Evolutionary conservation across 1,140 invertebrate genomes (phyloP), one percentile per base, ranked within the genome.

Genomic region (Orius insidiosus): DNA sequence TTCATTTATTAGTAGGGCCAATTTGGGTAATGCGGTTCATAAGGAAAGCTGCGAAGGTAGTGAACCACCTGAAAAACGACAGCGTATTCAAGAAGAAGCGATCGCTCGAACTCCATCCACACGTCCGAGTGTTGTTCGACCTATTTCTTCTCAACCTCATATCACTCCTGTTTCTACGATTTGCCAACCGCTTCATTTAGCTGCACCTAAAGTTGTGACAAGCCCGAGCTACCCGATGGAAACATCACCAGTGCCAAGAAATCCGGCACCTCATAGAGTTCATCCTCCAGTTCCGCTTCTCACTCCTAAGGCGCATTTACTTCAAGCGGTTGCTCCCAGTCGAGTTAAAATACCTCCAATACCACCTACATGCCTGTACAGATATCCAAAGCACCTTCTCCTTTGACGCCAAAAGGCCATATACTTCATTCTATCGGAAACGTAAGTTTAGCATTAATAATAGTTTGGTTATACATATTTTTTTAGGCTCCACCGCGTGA

Each of bases 241-340:
- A 24, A 24, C 24, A 24, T 24, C 24, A n/a, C 40, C 42, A 37
- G 30, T 47, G 32, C 16, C 42, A 45, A 31, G 16, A 40, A 40
- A 35, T 16, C 44, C 19, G 19, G n/a, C n/a, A 46, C 46, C 4
- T 11, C 42, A 32, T 10, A 10, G 13, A 8, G n/a, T 13, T 40
- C n/a, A 13, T 10, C 38, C 38, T 40, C 38, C n/a, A 16, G n/a
- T 13, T 14, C 37, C 7, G 10, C 40, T 11, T 1, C 38, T 66
- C 5, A 67, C 62, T 55, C 66, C 66, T 0, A 69, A 68, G 37
- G 56, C 63, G 11, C 67, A 68, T 46, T 44, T 69, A 3, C 43
- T 68, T 4, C 63, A 68, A 47, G 63, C 63, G 5, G 63, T 65
- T 0, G 31, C 10, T 58, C n/a, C 4, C 53, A 60, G 5, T 11